A percentile compares a stretch with the other conserved stretches of the same genome.
Evolutionary conservation across 2,797 vertebrate genomes (phyloP).

Genomic region (Galagoides demidoff): DNA sequence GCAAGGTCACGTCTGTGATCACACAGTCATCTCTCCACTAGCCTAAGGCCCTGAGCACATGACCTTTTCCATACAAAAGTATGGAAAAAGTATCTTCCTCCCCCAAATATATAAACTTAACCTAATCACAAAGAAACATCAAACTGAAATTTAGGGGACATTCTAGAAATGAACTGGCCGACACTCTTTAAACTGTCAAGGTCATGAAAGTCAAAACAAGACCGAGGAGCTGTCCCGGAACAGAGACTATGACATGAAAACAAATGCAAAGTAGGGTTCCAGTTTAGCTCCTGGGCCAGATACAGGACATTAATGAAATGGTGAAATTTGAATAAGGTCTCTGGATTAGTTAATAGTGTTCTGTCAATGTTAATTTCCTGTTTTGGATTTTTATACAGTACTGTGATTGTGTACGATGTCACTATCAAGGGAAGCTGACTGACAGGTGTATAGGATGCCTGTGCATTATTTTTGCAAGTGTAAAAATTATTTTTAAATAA

Average conservation of each 20-base stretch:
- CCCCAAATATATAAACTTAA: background rate
- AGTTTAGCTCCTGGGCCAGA: background rate
- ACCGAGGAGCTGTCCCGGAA: background rate
- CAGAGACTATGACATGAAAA: rapidly evolving
- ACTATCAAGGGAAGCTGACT: background rate
- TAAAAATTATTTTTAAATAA: constrained; percentile 46
- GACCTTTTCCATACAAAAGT: too few relatives aligned
- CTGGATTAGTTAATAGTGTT: background rate
- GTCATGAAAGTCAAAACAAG: background rate
- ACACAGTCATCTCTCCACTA: too few relatives aligned
- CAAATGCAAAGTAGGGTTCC: background rate
- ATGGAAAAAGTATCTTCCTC: background rate
- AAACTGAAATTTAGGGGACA: background rate
- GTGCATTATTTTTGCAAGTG: background rate
- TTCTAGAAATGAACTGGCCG: background rate
- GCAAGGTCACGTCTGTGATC: rapidly evolving
- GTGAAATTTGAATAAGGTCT: background rate
- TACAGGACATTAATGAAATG: background rate
- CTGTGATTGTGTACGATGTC: background rate
- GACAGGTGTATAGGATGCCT: background rate
- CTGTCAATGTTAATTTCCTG: background rate
- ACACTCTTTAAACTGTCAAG: background rate
- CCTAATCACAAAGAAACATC: background rate
- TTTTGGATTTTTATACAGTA: background rate
- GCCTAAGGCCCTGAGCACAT: too few relatives aligned